These are phyloP conservation scores for Lepidochitona cinerea DNA, from an alignment of 2,888 invertebrate genomes.

Conservation along the genomic window DNA sequence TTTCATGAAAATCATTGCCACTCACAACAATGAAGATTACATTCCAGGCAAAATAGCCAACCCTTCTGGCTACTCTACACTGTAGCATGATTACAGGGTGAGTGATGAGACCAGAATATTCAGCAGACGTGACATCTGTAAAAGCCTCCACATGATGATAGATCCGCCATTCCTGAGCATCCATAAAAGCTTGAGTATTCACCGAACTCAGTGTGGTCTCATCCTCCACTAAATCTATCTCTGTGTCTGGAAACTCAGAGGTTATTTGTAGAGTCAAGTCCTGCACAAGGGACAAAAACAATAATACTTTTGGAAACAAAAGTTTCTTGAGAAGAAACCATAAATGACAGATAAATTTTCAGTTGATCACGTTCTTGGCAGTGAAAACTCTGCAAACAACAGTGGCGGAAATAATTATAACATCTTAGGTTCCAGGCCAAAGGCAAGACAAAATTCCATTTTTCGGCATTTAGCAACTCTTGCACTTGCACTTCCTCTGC, in stretches of 20 bases:
- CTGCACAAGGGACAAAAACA: too few relatives aligned
- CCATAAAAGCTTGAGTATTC: constrained; percentile 48
- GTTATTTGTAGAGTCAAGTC: constrained; percentile 52
- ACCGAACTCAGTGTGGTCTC: constrained; percentile 45
- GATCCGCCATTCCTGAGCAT: constrained; percentile 51
- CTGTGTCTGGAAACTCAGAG: constrained; percentile 41
- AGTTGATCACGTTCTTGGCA: too few relatives aligned
- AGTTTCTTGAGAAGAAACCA: too few relatives aligned
- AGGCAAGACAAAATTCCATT: too few relatives aligned
- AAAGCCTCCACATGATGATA: constrained; percentile 54
- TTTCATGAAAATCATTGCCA: background rate
- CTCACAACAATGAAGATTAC: constrained; percentile 56
- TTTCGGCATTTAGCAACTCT: too few relatives aligned
- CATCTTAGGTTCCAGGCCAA: too few relatives aligned
- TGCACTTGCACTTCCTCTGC: too few relatives aligned
- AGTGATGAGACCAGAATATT: constrained; percentile 46
- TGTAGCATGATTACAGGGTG: constrained; percentile 51
- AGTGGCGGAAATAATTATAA: too few relatives aligned
- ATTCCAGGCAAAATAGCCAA: constrained; percentile 61
- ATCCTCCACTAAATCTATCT: constrained; percentile 51
- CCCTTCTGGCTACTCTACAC: constrained; percentile 49
- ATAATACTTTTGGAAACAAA: too few relatives aligned
- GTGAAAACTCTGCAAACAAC: too few relatives aligned
- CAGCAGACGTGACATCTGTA: constrained; percentile 42
- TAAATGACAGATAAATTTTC: too few relatives aligned